Conservation (phyloP, 2,797 vertebrate genomes). For the Spea hammondii region DNA sequence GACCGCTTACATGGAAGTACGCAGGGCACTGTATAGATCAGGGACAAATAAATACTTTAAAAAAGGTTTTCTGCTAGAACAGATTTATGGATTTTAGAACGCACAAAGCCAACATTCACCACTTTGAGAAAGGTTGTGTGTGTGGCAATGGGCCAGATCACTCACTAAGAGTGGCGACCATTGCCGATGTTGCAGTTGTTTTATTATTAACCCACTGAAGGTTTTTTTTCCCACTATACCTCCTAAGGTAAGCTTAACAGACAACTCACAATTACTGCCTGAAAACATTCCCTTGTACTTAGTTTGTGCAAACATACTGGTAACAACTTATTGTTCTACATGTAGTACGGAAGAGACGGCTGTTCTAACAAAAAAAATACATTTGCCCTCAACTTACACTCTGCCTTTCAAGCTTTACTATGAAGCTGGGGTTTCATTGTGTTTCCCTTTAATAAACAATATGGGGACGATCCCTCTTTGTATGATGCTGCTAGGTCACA, state of each 20-base stretch:
- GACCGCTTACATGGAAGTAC: constrained; percentile 79
- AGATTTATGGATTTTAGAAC: constrained; percentile 42
- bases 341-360: constrained; percentile 77
- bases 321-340: constrained; percentile 70
- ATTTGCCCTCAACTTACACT: constrained; percentile 74
- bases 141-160: not conserved
- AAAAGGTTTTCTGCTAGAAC: constrained; percentile 56
- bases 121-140: not conserved
- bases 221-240: constrained; percentile 68
- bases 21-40: constrained; percentile 71
- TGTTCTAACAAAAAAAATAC: constrained; percentile 76
- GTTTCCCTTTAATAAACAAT: constrained; percentile 69
- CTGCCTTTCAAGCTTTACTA: constrained; percentile 76
- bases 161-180: constrained; percentile 63
- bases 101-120: not conserved
- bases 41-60: constrained; percentile 58
- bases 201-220: constrained; percentile 62
- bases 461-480: constrained; percentile 64
- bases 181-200: constrained; percentile 64
- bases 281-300: constrained; percentile 68
- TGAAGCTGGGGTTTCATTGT: constrained; percentile 79
- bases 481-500: constrained; percentile 65
- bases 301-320: constrained; percentile 74
- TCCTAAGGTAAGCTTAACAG: constrained; percentile 58
- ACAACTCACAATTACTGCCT: constrained; percentile 66